Evolutionary conservation across 2,888 invertebrate genomes (phyloP).

Genomic region (Drosophila koepferae): DNA sequence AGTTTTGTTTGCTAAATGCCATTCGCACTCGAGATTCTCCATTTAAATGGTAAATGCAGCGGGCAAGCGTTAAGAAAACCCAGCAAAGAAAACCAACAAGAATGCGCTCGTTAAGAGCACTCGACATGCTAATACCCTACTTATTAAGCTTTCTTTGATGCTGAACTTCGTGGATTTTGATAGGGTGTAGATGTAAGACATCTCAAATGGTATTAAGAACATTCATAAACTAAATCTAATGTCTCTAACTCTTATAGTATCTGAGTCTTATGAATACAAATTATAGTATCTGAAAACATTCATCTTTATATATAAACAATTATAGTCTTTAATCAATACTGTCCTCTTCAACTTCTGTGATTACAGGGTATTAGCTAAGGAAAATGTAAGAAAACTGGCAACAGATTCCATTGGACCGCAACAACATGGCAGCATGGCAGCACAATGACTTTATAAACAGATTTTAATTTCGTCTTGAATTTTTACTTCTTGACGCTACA

Average conservation of each 20-base stretch:
- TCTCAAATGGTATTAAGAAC: too few species aligned
- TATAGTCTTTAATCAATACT: too few species aligned
- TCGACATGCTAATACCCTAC: conserved; percentile 1
- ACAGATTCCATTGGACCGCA: conserved; percentile 53
- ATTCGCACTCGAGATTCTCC: conserved; percentile 62
- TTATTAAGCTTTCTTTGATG: too few species aligned
- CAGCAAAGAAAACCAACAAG: conserved; percentile 1
- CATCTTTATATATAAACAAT: too few species aligned
- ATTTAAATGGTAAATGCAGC: conserved; percentile 73
- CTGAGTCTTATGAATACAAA: too few species aligned
- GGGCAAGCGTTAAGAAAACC: conserved; percentile 27
- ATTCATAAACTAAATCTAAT: too few species aligned
- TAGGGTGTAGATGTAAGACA: neutral
- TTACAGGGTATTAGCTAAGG: conserved; percentile 18
- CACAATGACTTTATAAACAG: conserved; percentile 79
- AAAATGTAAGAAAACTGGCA: conserved; percentile 30
- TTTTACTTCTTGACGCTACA: conserved; percentile 38
- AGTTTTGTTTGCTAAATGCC: conserved; percentile 75
- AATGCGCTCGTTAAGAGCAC: neutral
- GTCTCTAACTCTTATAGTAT: too few species aligned
- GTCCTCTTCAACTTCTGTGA: neutral
- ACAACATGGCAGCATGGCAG: conserved; percentile 50
- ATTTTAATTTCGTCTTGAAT: conserved; percentile 69
- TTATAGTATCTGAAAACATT: too few species aligned
- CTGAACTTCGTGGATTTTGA: neutral